phyloP scores from a whole-genome alignment of 2,888 invertebrate species.

The Apantesis nais region DNA sequence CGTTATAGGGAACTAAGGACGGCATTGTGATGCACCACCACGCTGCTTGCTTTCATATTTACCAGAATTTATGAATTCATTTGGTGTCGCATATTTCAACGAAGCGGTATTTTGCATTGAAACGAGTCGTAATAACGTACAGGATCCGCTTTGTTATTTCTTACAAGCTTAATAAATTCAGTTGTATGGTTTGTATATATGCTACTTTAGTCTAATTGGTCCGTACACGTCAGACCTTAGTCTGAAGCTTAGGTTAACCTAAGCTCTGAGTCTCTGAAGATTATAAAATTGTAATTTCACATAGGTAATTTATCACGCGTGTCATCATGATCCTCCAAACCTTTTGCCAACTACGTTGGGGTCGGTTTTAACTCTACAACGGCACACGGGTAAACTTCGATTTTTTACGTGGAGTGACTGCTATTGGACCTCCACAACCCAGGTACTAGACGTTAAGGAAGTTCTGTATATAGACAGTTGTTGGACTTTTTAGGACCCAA shows the following conservation, averaged over 20 bases:
- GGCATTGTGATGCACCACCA: constrained; percentile 53
- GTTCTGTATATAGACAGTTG: no score
- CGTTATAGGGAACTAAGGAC: constrained; percentile 45
- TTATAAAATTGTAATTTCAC: background rate
- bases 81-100: constrained; percentile 79
- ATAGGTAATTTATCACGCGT: background rate
- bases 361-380: no score
- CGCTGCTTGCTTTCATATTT: constrained; percentile 63
- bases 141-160: constrained; percentile 61
- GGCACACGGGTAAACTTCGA: no score
- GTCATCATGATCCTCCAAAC: no score
- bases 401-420: no score
- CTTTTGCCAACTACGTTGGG: no score
- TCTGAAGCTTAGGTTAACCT: background rate
- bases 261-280: no score
- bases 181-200: constrained; percentile 37
- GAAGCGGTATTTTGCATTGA: constrained; percentile 72
- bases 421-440: no score
- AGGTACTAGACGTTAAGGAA: no score
- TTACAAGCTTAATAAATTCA: constrained; percentile 59
- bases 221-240: no score
- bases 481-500: no score
- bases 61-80: constrained; percentile 81
- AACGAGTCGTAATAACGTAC: constrained; percentile 70
- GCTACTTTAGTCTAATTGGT: no score